Evolutionary conservation across 2,113 vertebrate genomes (phyloP).

Genomic region (Pterocles burchelli): DNA sequence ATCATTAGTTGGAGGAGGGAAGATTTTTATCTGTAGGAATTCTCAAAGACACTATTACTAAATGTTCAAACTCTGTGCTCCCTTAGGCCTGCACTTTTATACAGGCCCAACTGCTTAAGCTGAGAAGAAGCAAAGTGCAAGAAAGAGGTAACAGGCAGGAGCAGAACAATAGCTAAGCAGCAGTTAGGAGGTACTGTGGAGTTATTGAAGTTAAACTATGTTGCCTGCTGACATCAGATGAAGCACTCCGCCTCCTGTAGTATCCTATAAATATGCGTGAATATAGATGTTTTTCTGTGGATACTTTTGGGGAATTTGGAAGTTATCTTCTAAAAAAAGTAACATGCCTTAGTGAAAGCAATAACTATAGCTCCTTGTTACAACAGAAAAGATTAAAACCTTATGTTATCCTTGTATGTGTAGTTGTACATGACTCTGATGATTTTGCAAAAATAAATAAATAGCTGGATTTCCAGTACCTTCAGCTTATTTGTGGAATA

Average conservation of each 20-base stretch:
- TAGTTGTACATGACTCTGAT: neutral
- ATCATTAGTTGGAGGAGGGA: neutral
- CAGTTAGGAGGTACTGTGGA: neutral
- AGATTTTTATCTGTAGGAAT: slow-evolving; percentile 12
- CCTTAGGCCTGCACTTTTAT: neutral
- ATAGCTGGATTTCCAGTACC: neutral
- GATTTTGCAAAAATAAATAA: neutral
- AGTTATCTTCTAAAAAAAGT: neutral
- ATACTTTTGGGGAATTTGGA: neutral
- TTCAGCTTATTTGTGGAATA: neutral
- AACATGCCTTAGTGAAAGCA: neutral
- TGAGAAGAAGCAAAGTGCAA: neutral
- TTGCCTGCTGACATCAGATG: neutral
- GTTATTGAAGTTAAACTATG: neutral
- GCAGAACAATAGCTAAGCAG: neutral
- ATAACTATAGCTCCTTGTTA: neutral
- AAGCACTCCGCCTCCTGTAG: neutral
- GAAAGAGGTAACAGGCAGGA: neutral
- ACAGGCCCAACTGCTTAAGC: neutral
- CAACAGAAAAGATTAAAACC: neutral
- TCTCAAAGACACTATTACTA: slow-evolving; percentile 11
- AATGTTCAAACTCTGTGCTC: neutral
- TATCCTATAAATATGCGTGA: neutral
- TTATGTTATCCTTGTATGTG: neutral
- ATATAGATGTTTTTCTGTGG: neutral